Conservation (phyloP, 1,140 invertebrate genomes). For the Leptinotarsa texana region DNA sequence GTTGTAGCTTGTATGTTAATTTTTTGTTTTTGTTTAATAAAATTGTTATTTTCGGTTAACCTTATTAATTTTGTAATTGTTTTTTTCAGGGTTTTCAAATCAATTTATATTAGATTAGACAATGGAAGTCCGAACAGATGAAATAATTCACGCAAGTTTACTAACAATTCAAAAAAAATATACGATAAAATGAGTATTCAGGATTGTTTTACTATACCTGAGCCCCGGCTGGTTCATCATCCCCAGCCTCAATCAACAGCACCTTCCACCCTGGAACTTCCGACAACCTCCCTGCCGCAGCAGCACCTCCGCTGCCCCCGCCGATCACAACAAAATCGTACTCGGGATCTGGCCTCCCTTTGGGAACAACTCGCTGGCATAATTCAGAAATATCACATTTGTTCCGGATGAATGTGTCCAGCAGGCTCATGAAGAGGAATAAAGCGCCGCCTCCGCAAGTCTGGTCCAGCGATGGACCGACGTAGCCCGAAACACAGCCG, state of each 20-base stretch:
- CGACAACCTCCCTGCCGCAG: constrained; percentile 59
- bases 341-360: constrained; percentile 52
- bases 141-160: too few species aligned
- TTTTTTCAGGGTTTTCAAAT: too few species aligned
- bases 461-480: constrained; percentile 59
- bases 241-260: constrained; percentile 67
- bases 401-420: constrained; percentile 59
- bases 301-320: constrained; percentile 63
- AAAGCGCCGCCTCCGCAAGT: constrained; percentile 60
- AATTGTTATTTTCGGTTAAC: too few species aligned
- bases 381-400: constrained; percentile 58
- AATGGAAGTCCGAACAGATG: too few species aligned
- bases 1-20: too few species aligned
- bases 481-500: constrained; percentile 48
- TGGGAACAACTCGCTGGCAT: constrained; percentile 57
- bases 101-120: too few species aligned
- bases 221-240: constrained; percentile 61
- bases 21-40: too few species aligned
- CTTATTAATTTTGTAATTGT: too few species aligned
- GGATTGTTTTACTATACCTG: constrained; percentile 35
- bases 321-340: constrained; percentile 67
- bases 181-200: not conserved
- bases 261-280: constrained; percentile 56
- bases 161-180: not conserved
- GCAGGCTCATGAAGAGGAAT: constrained; percentile 61